Evolutionary conservation across 2,797 vertebrate genomes (phyloP).

Genomic region (Leptodactylus fallax): DNA sequence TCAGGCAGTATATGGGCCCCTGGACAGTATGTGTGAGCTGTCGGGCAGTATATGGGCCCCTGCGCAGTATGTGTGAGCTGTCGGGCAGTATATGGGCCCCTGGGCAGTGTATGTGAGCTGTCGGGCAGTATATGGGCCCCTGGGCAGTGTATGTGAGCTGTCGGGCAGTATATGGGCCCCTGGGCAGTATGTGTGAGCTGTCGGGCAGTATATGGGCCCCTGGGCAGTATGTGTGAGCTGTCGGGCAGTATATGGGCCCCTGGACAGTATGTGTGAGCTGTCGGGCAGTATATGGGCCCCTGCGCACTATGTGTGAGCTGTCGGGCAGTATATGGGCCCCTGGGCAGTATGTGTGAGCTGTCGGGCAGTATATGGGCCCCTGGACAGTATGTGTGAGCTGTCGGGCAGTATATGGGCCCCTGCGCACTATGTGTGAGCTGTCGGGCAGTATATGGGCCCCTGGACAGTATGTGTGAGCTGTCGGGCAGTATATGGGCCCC

Average conservation of each 20-base stretch:
- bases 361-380: too few relatives aligned
- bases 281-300: background rate
- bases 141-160: too few relatives aligned
- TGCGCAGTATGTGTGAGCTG: too few relatives aligned
- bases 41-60: too few relatives aligned
- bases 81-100: too few relatives aligned
- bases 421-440: background rate
- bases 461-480: background rate
- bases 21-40: too few relatives aligned
- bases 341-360: background rate
- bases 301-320: background rate
- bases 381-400: too few relatives aligned
- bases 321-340: background rate
- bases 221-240: background rate
- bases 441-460: background rate
- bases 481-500: background rate
- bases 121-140: too few relatives aligned
- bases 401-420: background rate
- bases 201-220: too few relatives aligned
- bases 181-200: background rate
- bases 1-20: too few relatives aligned
- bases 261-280: background rate
- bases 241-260: background rate
- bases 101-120: too few relatives aligned
- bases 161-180: too few relatives aligned